Conservation (phyloP, 2,113 vertebrate genomes). For the Symphodus melops region DNA sequence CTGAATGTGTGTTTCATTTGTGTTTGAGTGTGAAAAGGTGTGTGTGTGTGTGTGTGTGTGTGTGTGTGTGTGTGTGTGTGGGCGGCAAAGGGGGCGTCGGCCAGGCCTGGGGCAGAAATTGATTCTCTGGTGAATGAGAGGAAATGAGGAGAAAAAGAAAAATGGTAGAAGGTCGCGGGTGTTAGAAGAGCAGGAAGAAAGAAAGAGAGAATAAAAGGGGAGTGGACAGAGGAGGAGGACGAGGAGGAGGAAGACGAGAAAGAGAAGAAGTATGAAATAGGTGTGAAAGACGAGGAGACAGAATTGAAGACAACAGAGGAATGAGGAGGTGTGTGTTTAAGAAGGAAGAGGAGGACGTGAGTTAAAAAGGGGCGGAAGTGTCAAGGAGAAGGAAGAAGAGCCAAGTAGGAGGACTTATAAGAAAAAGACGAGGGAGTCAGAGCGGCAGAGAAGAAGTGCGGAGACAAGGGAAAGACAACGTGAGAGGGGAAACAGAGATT, state of each 20-base stretch:
- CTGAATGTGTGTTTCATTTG: conserved; percentile 51
- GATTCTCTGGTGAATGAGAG: conserved; percentile 76
- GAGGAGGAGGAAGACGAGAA: neutral
- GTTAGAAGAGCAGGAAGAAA: conserved; percentile 43
- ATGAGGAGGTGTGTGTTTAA: neutral
- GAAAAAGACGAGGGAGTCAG: neutral
- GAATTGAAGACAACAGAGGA: neutral
- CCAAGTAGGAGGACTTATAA: neutral
- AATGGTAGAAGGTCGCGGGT: conserved; percentile 69
- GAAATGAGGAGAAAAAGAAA: conserved; percentile 83
- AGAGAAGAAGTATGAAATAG: conserved; percentile 1
- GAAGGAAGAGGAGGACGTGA: neutral
- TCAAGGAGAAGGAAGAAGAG: neutral
- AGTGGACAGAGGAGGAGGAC: neutral
- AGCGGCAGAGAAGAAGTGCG: neutral
- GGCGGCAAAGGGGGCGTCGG: conserved; percentile 39
- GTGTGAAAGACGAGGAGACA: neutral
- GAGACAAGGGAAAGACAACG: too few relatives aligned
- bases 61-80: conserved; percentile 19
- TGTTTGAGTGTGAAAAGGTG: conserved; percentile 25
- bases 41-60: conserved; percentile 22
- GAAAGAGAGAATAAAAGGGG: conserved; percentile 5
- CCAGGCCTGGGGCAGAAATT: conserved; percentile 80
- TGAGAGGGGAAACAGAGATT: neutral
- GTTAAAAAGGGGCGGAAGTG: neutral